Conservation (phyloP, 2,888 invertebrate species). For the Andricus quercusramuli region DNA sequence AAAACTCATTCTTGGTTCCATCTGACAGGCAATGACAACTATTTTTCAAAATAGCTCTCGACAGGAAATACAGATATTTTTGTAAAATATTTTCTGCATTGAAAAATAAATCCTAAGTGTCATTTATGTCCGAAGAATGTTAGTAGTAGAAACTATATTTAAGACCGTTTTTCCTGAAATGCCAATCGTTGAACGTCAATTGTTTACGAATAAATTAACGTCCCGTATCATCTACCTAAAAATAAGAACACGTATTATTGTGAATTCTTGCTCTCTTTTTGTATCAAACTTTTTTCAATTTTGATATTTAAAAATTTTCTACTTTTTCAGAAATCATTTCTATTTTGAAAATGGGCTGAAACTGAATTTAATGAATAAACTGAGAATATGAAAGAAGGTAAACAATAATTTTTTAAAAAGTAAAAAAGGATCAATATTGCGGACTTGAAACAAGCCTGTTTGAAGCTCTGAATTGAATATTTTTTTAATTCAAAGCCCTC, state of each 20-base stretch:
- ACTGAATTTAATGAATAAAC: neutral
- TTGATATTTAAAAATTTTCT: neutral
- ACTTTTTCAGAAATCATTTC: neutral
- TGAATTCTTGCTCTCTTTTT: neutral
- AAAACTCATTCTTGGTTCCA: constrained; percentile 3
- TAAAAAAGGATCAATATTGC: no score
- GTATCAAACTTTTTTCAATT: no score
- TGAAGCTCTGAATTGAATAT: no score
- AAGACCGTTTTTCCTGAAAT: neutral
- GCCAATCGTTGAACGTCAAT: neutral
- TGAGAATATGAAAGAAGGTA: no score
- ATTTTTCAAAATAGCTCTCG: constrained; percentile 11
- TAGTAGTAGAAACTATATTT: neutral
- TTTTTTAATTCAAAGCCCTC: no score
- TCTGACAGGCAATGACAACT: neutral
- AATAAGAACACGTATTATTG: neutral
- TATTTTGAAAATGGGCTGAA: neutral
- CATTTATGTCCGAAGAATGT: neutral
- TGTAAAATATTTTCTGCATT: neutral
- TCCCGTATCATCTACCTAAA: neutral
- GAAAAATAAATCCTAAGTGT: neutral
- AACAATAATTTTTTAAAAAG: no score
- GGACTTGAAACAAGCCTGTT: no score
- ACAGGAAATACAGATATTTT: neutral
- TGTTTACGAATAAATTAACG: constrained; percentile 22